Evolutionary conservation across 2,113 vertebrate species (phyloP), one percentile per base, ranked within the genome.

Genomic region (Podarcis raffonei): DNA sequence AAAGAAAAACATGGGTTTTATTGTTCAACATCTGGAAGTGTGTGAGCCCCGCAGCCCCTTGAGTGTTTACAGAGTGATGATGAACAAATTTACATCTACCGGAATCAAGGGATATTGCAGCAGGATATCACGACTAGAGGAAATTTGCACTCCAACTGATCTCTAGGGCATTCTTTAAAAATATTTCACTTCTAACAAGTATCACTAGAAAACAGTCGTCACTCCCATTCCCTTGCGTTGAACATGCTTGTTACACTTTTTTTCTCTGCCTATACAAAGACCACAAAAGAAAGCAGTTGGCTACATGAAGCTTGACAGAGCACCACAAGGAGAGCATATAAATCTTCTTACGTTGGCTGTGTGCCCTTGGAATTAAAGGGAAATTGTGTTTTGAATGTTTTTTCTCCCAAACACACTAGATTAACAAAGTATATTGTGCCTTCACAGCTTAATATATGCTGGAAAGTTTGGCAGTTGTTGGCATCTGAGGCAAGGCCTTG

Each of bases 101-200:
- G 48, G 39, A 35, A 30, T 80, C 39, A 35, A 78, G 30, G 39
- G 11, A 42, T 68, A 32, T 27, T 92, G 88, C 80, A 90, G 87
- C 93, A 94, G 94, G 93, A 95, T 94, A 94, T 94, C 91, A 94
- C 89, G 91, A 86, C 53, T 85, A 39, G 6, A 83, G n/a, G 88
- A 93, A 93, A 95, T 87, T 89, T 94, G 92, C 75, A 74, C 65
- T 91, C 82, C 81, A 85, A 83, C 83, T 93, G 81, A 89, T 42
- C 85, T 66, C 79, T 83, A 22, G 87, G 84, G 84, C 2, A 27
- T 88, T 3, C n/a, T 95, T 92, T 94, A 84, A 87, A 89, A 66
- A 94, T 89, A 88, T 81, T 86, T 39, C 23, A 90, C 90, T 91
- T 93, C 87, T 91, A 90, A 88, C 93, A 94, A 94, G 95, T 91